Evolutionary conservation across 2,797 vertebrate genomes (phyloP).

Genomic region (Coracias cyanogaster): DNA sequence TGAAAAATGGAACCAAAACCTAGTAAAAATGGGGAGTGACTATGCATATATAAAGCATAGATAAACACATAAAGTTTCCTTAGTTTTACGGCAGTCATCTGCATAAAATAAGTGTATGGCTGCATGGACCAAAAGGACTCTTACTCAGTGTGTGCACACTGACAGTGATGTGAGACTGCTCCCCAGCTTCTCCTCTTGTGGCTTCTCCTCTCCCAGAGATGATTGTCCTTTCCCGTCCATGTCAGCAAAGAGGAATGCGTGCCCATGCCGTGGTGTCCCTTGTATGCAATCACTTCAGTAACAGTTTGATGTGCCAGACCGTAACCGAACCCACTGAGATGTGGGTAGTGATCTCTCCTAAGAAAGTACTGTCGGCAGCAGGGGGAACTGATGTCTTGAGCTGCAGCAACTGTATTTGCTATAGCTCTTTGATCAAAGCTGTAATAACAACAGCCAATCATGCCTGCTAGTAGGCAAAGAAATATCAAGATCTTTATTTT

Average conservation of each 20-base stretch:
- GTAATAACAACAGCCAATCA: background rate
- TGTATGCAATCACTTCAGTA: background rate
- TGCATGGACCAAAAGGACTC: background rate
- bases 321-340: background rate
- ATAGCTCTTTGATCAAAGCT: background rate
- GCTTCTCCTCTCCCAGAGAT: background rate
- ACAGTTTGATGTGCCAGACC: background rate
- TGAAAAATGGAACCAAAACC: background rate
- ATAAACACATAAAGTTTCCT: background rate
- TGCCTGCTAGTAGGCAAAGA: background rate
- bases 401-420: background rate
- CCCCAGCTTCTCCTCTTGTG: background rate
- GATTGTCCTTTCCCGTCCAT: background rate
- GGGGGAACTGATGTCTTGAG: background rate
- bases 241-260: background rate
- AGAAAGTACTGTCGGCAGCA: background rate
- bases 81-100: background rate
- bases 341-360: background rate
- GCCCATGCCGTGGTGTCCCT: background rate
- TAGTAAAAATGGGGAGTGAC: background rate
- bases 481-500: background rate
- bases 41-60: background rate
- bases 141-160: accelerated
- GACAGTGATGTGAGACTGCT: too few species aligned
- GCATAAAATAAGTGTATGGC: background rate